Conservation (phyloP, 2,888 invertebrate genomes). For the Timema cristinae region DNA sequence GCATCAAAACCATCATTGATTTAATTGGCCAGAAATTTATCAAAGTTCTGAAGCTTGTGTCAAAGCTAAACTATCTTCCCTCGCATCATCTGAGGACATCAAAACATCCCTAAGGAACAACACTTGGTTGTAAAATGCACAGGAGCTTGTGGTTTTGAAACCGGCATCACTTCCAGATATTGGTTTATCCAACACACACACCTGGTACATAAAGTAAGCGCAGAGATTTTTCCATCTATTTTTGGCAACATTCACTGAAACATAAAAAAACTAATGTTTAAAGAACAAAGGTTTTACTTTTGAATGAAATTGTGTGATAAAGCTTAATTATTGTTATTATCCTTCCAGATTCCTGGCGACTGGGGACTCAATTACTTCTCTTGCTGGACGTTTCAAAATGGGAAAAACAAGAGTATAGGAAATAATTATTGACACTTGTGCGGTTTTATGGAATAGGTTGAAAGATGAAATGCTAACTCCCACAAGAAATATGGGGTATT, state of each 20-base stretch:
- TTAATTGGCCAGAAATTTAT: no score
- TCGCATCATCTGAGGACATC: no score
- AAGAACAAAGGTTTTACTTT: no score
- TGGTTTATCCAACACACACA: background rate
- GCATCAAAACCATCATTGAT: no score
- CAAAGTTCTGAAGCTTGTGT: no score
- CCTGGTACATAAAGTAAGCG: background rate
- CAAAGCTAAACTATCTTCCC: no score
- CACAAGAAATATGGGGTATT: background rate
- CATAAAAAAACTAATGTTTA: background rate
- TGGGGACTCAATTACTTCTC: conserved; percentile 4
- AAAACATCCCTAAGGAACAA: no score
- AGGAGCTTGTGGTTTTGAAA: background rate
- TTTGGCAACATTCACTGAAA: background rate
- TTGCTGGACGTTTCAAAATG: conserved; percentile 2
- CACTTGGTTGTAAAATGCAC: background rate
- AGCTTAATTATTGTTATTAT: background rate
- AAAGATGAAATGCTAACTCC: background rate
- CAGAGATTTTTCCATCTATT: background rate
- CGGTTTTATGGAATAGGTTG: background rate
- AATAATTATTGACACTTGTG: background rate
- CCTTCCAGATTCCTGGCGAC: background rate
- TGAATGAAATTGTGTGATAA: no score
- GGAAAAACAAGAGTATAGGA: background rate
- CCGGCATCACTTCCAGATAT: background rate